Percentiles rank a stretch among this genome's conserved stretches.
phyloP scores from a whole-genome alignment of 2,797 vertebrate genomes.

The Lagocephalus sceleratus region DNA sequence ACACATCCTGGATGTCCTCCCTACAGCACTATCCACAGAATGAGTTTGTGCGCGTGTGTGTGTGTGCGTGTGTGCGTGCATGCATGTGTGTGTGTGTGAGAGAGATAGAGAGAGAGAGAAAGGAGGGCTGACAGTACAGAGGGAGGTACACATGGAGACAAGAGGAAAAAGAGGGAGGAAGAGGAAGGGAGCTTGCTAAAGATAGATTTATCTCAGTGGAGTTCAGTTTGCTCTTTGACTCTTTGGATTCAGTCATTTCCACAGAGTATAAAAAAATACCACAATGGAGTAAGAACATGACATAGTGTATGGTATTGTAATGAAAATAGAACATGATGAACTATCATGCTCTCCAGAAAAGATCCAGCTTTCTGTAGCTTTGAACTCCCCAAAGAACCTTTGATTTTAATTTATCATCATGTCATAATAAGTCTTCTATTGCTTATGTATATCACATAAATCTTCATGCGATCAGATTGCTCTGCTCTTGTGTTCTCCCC shows the following conservation, averaged over 20 bases:
- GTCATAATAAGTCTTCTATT: too few relatives aligned
- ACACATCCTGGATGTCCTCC: slow-evolving; percentile 49
- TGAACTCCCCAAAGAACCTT: too few relatives aligned
- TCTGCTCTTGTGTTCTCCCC: too few relatives aligned
- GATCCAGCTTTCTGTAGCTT: too few relatives aligned
- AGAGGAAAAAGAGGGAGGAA: slow-evolving; percentile 19
- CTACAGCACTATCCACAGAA: slow-evolving; percentile 9
- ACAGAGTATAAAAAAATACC: slow-evolving; percentile 17
- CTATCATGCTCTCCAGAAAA: too few relatives aligned
- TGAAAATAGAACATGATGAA: not conserved
- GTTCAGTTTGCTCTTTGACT: slow-evolving; percentile 41
- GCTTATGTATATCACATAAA: too few relatives aligned
- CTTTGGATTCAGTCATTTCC: slow-evolving; percentile 17
- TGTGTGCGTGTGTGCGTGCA: not conserved
- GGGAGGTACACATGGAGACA: slow-evolving; percentile 10
- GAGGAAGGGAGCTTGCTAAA: slow-evolving; percentile 40
- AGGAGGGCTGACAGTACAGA: slow-evolving; percentile 12
- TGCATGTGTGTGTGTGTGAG: not conserved
- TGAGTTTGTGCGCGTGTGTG: not conserved
- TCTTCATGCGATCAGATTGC: too few relatives aligned
- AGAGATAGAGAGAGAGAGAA: too few relatives aligned
- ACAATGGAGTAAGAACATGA: not conserved
- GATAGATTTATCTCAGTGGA: slow-evolving; percentile 44
- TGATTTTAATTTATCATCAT: too few relatives aligned
- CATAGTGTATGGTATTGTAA: not conserved